Evolutionary conservation across 2,888 invertebrate species (phyloP), one percentile per base, ranked within the genome.

Genomic region (Macropis europaea): DNA sequence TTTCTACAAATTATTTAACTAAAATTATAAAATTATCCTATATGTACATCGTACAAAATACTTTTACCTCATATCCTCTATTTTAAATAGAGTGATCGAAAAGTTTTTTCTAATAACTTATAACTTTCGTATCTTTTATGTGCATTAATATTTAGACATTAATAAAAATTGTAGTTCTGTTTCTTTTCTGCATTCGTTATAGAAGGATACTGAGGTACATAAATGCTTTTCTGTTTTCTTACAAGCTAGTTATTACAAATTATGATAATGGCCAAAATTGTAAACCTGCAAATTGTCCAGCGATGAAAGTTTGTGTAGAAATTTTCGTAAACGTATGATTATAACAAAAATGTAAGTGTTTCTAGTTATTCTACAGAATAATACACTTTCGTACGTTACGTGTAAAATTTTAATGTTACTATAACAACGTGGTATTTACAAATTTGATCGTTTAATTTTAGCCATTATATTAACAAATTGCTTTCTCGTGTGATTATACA

Each of bases 391-490:
- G 11, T 34, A 30, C 2, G 43, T 52, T 24, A 38, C 26, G 17
- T n/a, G 9, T 36, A 50, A 36, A 43, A 70, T 26, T 42, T 32
- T 22, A 48, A 24, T 36, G 9, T n/a, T 7, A 4, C n/a, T 38
- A 26, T 48, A 48, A 67, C 50, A 22, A 36, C 50, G 43, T 22
- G n/a, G 34, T 64, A 73, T 69, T 60, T 77, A 76, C 60, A 72
- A 40, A 60, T 59, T 52, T 38, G 15, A 38, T 53, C 52, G 47
- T 48, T 61, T 73, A 56, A 76, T 63, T 68, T 68, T 63, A 72
- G 63, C 63, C 77, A 77, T 64, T 76, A 73, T 57, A 62, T 72
- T 50, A 76, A 76, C 38, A 71, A 76, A 47, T 38, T 26, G n/a
- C 13, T 60, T 30, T 38, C 24, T 45, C 53, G 11, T 19, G 30